Conservation (phyloP, 2,888 invertebrate species). For the Campopleginae sp. region DNA sequence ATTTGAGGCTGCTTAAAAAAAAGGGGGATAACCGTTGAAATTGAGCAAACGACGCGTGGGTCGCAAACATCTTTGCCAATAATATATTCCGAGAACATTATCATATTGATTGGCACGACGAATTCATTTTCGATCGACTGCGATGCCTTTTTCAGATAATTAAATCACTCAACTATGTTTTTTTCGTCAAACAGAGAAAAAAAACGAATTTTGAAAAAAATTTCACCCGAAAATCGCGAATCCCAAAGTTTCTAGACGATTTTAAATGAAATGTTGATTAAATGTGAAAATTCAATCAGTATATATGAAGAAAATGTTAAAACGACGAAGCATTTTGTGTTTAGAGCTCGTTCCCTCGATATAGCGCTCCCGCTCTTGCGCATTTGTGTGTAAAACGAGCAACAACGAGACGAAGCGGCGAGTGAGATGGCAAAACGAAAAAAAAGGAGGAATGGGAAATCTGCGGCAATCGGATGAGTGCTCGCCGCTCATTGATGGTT, state of each 20-base stretch:
- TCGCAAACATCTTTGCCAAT: not conserved
- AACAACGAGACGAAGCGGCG: not conserved
- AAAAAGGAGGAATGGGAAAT: constrained; percentile 1
- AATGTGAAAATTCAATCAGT: constrained; percentile 61
- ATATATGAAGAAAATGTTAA: constrained; percentile 30
- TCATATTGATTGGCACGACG: constrained; percentile 9
- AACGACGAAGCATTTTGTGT: constrained; percentile 28
- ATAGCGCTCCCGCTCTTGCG: constrained; percentile 20
- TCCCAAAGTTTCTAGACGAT: too few relatives aligned
- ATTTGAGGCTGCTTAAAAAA: constrained; percentile 16
- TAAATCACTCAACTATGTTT: not conserved
- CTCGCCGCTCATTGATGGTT: constrained; percentile 33
- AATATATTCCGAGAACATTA: not conserved
- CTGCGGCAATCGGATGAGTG: constrained; percentile 52
- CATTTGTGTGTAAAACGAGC: constrained; percentile 13
- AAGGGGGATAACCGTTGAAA: not conserved
- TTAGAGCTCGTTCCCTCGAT: constrained; percentile 39
- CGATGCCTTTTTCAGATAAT: not conserved
- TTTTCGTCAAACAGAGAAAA: not conserved
- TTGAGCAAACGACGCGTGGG: not conserved
- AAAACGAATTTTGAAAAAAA: too few relatives aligned
- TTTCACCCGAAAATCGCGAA: too few relatives aligned
- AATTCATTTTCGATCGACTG: not conserved
- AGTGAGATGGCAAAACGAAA: not conserved
- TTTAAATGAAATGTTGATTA: constrained; percentile 36